phyloP scores from a whole-genome alignment of 2,797 vertebrate genomes.

The Cacajao melanocephalus region DNA sequence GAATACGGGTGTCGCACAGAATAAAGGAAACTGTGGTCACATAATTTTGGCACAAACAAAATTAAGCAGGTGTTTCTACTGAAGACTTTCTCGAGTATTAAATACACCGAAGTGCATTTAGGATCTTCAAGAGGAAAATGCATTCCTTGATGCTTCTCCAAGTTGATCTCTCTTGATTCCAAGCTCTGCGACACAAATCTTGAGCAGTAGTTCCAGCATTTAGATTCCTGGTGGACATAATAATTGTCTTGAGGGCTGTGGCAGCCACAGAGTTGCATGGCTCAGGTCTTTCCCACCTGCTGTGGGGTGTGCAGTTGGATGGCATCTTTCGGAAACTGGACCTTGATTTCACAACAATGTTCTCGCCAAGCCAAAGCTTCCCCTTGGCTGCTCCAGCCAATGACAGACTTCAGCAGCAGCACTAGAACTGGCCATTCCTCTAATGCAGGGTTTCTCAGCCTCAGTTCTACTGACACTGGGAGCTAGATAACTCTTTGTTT shows the following conservation, averaged over 20 bases:
- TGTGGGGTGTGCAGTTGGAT: background rate
- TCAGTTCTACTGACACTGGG: background rate
- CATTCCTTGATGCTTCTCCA: background rate
- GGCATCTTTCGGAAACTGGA: background rate
- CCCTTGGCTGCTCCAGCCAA: background rate
- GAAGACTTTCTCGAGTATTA: background rate
- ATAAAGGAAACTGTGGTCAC: background rate
- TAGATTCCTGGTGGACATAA: background rate
- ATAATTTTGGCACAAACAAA: background rate
- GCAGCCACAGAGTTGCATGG: fast-evolving
- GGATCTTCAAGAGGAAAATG: background rate
- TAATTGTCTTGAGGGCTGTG: background rate
- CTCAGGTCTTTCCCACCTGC: background rate
- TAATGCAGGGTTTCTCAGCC: too few species aligned
- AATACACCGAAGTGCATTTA: background rate
- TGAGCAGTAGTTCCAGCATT: too few species aligned
- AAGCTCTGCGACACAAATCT: background rate
- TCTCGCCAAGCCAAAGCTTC: background rate
- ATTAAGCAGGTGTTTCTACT: background rate
- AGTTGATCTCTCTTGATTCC: background rate
- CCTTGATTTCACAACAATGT: background rate
- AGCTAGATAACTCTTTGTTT: background rate
- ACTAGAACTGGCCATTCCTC: background rate
- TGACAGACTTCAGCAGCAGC: background rate
- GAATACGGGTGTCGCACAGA: background rate